Base-by-base conservation (phyloP, 2,888 invertebrate genomes). In the Rhagonycha lutea region DNA sequence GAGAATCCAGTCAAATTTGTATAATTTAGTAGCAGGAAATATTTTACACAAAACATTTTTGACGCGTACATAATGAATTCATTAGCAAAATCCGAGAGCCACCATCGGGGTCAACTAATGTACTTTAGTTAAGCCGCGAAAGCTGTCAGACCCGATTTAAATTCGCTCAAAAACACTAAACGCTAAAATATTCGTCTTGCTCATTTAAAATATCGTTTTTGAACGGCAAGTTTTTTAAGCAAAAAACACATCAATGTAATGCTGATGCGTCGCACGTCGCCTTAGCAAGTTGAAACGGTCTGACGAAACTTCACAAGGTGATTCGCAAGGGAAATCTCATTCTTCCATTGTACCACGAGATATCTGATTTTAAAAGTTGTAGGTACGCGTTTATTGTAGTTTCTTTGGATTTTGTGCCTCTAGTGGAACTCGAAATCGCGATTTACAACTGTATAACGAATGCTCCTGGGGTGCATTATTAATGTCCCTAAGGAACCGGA, bases 381-480 rank as follows among this genome's bases (percentile, higher is more conserved):
- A 77, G 60, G 70, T 72, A 73, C 77, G 77, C 77, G 72, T 74
- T 72, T 75, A 72, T 70, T 74, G 70, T 74, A 72, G 29, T 74
- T 71, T 70, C 72, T 71, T 61, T 63, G 61, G 63, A 23, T 62
- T 68, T 72, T 75, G 60, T 60, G 61, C 61, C 28, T 68, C 24
- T 18, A 68, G 61, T 61, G 32, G 67, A 72, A 72, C 65, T 75
- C 60, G 73, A 60, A 70, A 72, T 70, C 72, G 77, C 65, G 74
- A 74, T 85, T 83, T 82, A 82, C 81, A 82, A 84, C 83, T 84
- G 83, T 84, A 85, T 85, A 85, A 84, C 85, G 83, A 83, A 84
- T 82, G 82, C 85, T 83, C 83, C 70, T 70, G 82, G 84, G 86
- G 82, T 86, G 85, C 86, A 86, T 86, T 86, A 87, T 86, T 86